Evolutionary conservation across 2,113 vertebrate genomes (phyloP).

Genomic region (Thymallus thymallus): DNA sequence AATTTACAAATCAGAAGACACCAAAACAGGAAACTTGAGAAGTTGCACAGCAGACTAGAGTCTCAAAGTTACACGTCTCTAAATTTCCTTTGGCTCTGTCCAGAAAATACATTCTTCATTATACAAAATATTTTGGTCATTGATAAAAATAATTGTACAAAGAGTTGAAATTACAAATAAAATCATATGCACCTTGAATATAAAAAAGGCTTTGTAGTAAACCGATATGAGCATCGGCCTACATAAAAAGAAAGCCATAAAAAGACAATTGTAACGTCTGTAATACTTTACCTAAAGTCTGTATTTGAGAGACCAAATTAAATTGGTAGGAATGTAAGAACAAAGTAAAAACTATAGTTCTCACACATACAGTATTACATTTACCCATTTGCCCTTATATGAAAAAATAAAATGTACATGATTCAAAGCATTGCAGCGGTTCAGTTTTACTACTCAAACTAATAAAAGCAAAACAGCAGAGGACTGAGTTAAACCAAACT

Average conservation of each 20-base stretch:
- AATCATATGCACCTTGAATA: background rate
- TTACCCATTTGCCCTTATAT: background rate
- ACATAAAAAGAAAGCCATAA: background rate
- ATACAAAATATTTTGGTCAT: too few relatives aligned
- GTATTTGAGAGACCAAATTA: background rate
- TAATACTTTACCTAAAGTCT: background rate
- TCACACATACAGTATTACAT: background rate
- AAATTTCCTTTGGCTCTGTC: too few relatives aligned
- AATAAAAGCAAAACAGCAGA: conserved; percentile 26
- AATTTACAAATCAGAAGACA: conserved; percentile 14
- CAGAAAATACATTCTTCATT: too few relatives aligned
- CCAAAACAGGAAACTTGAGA: background rate
- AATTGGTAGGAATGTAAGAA: background rate
- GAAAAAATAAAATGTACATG: background rate
- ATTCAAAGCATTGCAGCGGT: conserved; percentile 22
- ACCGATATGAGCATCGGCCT: background rate
- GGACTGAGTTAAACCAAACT: conserved; percentile 42
- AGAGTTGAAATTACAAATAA: background rate
- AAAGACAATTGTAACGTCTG: background rate
- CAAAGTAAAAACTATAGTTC: background rate
- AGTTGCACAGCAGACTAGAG: background rate
- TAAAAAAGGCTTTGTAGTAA: background rate
- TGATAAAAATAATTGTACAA: background rate
- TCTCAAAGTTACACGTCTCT: background rate
- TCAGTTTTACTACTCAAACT: conserved; percentile 35